phyloP scores from a whole-genome alignment of 2,888 invertebrate species.

The Saturnia japonica region DNA sequence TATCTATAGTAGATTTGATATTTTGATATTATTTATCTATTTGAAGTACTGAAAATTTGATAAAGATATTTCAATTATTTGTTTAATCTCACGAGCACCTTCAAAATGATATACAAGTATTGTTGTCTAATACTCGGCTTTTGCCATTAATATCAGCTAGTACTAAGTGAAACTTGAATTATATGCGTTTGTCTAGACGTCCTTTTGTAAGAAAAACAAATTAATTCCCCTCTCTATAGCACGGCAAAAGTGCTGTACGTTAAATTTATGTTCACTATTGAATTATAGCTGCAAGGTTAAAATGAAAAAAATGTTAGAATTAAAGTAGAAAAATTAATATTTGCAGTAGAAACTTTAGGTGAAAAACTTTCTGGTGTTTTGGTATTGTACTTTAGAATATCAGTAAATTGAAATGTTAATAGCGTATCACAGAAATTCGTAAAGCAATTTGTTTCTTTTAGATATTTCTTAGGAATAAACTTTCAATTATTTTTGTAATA shows the following conservation, averaged over 20 bases:
- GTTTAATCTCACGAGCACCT: conserved; percentile 31
- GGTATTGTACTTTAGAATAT: conserved; percentile 10
- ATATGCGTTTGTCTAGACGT: conserved; percentile 79
- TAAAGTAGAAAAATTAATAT: conserved; percentile 42
- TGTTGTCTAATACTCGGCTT: conserved; percentile 54
- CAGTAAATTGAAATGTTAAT: background rate
- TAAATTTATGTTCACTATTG: conserved; percentile 73
- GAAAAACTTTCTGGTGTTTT: conserved; percentile 23
- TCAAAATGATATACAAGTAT: conserved; percentile 49
- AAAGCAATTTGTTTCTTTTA: conserved; percentile 10
- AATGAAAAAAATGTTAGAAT: conserved; percentile 56
- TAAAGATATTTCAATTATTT: conserved; percentile 11
- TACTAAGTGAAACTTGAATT: conserved; percentile 79
- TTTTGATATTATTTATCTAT: background rate
- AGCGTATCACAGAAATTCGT: background rate
- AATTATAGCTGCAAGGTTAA: conserved; percentile 61
- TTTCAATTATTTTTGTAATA: background rate
- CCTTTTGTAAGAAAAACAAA: conserved; percentile 80
- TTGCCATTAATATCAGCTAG: conserved; percentile 68
- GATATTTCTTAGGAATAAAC: background rate
- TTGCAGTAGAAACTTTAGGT: conserved; percentile 37
- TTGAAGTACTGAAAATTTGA: background rate
- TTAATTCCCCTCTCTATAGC: conserved; percentile 73
- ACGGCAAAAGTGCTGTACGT: conserved; percentile 66
- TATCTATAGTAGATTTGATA: too few species aligned